Evolutionary conservation across 1,140 invertebrate species (phyloP).

Genomic region (Drosophila albomicans): DNA sequence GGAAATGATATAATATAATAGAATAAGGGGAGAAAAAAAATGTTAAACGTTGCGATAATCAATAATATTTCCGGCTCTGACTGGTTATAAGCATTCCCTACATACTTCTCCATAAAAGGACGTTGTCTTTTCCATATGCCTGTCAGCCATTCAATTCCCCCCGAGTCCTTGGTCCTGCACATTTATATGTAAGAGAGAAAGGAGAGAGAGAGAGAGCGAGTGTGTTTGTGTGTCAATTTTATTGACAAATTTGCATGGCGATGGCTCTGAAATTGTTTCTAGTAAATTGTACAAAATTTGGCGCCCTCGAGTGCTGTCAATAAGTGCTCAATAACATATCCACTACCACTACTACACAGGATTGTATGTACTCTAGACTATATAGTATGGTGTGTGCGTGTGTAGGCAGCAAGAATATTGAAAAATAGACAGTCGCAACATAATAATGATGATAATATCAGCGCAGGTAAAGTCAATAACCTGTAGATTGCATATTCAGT

Average conservation of each 20-base stretch:
- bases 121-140: conserved; percentile 22
- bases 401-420: conserved; percentile 10
- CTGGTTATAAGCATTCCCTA: conserved; percentile 29
- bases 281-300: conserved; percentile 33
- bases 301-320: conserved; percentile 46
- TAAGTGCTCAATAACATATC: conserved; percentile 14
- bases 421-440: conserved; percentile 13
- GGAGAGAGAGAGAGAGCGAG: conserved; percentile 8
- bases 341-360: neutral
- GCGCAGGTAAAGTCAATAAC: conserved; percentile 24
- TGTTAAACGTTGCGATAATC: conserved; percentile 72
- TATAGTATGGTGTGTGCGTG: neutral
- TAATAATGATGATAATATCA: conserved; percentile 8
- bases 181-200: conserved; percentile 35
- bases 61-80: conserved; percentile 69
- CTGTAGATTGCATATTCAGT: conserved; percentile 7
- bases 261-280: conserved; percentile 54
- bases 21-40: conserved; percentile 34
- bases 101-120: conserved; percentile 1
- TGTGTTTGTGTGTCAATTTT: conserved; percentile 54
- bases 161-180: conserved; percentile 28
- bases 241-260: conserved; percentile 70
- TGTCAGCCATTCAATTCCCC: conserved; percentile 36
- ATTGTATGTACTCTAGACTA: neutral
- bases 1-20: conserved; percentile 58